These are phyloP conservation scores for Saccostrea cuccullata DNA, from an alignment of 1,140 invertebrate species.

Conservation along the genomic window DNA sequence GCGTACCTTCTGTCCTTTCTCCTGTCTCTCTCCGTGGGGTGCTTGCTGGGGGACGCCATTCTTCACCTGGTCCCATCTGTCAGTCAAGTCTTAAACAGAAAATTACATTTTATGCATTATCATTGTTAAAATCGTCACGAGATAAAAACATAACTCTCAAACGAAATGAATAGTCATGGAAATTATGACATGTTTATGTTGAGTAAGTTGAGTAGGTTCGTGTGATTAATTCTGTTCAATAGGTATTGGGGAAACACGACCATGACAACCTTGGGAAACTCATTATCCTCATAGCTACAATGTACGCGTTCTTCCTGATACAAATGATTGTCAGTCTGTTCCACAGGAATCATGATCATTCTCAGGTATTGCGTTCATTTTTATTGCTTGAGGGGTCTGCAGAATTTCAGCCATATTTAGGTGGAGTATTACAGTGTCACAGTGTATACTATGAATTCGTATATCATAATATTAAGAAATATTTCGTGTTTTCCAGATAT, in stretches of 20 bases:
- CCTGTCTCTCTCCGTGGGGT: constrained; percentile 75
- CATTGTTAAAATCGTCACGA: too few relatives aligned
- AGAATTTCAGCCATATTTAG: not conserved
- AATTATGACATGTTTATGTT: too few relatives aligned
- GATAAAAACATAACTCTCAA: too few relatives aligned
- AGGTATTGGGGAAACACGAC: not conserved
- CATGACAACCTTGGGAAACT: constrained; percentile 12
- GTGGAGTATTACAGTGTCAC: not conserved
- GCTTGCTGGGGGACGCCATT: constrained; percentile 77
- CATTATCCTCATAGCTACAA: constrained; percentile 42
- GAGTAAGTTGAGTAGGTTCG: too few relatives aligned
- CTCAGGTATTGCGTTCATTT: not conserved
- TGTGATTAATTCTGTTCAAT: not conserved
- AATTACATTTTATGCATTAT: too few relatives aligned
- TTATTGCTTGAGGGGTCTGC: too few relatives aligned
- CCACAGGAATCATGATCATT: constrained; percentile 20
- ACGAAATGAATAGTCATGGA: too few relatives aligned
- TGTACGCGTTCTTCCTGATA: constrained; percentile 57
- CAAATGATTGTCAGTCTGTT: constrained; percentile 49
- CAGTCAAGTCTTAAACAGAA: not conserved
- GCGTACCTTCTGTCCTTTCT: constrained; percentile 72
- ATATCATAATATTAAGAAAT: not conserved
- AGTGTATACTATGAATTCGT: not conserved
- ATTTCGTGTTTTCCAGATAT: not conserved
- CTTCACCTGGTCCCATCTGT: constrained; percentile 77